phyloP scores from a whole-genome alignment of 2,888 invertebrate genomes.

The Macropis europaea region DNA sequence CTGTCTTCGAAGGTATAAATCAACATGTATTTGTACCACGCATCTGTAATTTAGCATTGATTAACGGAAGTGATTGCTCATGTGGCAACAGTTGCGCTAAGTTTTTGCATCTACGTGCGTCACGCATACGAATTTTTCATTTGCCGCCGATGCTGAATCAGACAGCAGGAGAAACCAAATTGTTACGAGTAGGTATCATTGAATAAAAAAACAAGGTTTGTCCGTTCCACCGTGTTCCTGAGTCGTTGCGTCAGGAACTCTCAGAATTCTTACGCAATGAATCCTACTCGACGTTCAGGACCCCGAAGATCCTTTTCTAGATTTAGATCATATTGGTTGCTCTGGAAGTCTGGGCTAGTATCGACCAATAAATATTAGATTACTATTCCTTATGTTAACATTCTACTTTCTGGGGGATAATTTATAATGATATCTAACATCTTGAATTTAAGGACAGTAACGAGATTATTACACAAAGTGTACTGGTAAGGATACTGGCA shows the following conservation, averaged over 20 bases:
- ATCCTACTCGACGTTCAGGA: constrained; percentile 3
- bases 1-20: neutral
- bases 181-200: constrained; percentile 17
- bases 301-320: neutral
- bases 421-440: no score
- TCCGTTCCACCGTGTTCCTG: neutral
- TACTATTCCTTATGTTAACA: no score
- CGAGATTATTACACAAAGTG: no score
- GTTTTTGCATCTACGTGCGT: constrained; percentile 36
- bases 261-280: constrained; percentile 48
- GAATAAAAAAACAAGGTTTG: constrained; percentile 23
- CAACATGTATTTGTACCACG: constrained; percentile 12
- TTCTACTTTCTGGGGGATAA: no score
- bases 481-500: no score
- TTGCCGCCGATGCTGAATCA: neutral
- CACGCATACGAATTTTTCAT: constrained; percentile 15
- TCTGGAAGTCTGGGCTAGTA: no score
- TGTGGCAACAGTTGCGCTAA: constrained; percentile 21
- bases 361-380: neutral
- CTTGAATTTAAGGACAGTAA: no score
- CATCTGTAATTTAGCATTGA: constrained; percentile 7
- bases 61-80: constrained; percentile 30
- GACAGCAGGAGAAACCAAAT: neutral
- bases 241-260: constrained; percentile 45
- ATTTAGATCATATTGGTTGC: neutral